Conservation (phyloP, 92 coral and sea anemone genomes). For the Metridium senile region DNA sequence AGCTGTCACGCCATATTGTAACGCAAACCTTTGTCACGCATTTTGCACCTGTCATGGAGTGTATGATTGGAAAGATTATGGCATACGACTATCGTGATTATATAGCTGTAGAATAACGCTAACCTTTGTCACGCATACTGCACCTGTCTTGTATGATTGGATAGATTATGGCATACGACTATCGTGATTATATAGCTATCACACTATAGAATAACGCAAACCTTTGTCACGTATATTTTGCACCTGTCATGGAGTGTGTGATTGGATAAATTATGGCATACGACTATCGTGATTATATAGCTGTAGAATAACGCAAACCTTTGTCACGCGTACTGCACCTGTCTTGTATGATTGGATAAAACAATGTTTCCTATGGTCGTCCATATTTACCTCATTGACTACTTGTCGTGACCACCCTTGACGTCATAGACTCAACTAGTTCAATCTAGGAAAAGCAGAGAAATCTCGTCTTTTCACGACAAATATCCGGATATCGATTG, state of each 20-base stretch:
- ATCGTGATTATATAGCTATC: too few relatives aligned
- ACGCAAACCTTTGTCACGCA: not conserved
- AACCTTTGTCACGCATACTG: not conserved
- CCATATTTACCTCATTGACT: not conserved
- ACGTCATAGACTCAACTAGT: slow-evolving; percentile 1
- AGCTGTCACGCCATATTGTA: too few relatives aligned
- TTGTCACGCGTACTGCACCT: not conserved
- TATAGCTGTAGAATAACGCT: too few relatives aligned
- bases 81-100: too few relatives aligned
- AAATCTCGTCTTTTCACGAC: not conserved
- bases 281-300: too few relatives aligned
- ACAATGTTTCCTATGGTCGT: not conserved
- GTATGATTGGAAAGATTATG: not conserved
- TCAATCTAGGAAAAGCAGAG: not conserved
- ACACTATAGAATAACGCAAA: too few relatives aligned
- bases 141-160: too few relatives aligned
- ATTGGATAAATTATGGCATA: too few relatives aligned
- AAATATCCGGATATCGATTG: too few relatives aligned
- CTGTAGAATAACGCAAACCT: not conserved
- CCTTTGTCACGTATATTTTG: not conserved
- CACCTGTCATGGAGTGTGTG: not conserved
- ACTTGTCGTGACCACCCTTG: not conserved
- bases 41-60: not conserved
- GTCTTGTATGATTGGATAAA: too few relatives aligned
- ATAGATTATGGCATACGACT: too few relatives aligned